Percentiles rank a stretch among this genome's conserved stretches.
These are phyloP conservation scores for Phlogophora meticulosa DNA, from an alignment of 2,888 invertebrate species.

Conservation along the genomic window DNA sequence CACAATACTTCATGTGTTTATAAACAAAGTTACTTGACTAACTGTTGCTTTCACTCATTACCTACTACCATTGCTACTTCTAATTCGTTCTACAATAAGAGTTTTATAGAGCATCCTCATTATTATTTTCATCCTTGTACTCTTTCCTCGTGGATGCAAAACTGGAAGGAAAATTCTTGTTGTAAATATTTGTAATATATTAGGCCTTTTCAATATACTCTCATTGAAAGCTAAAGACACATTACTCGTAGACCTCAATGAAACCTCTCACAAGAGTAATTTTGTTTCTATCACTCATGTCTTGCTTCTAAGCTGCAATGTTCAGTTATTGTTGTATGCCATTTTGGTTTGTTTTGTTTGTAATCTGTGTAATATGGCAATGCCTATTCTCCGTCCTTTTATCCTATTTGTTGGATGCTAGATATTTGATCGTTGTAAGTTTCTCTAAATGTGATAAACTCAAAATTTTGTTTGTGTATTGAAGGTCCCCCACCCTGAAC, in stretches of 20 bases:
- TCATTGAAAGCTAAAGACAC: conserved; percentile 67
- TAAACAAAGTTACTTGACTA: conserved; percentile 91
- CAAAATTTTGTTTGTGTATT: conserved; percentile 91
- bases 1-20: conserved; percentile 90
- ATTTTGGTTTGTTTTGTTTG: conserved; percentile 68
- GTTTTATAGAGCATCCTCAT: conserved; percentile 68
- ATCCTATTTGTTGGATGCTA: conserved; percentile 83
- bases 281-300: conserved; percentile 72
- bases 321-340: conserved; percentile 73
- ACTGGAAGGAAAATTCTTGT: conserved; percentile 70
- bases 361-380: conserved; percentile 73
- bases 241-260: conserved; percentile 66
- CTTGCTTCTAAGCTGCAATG: conserved; percentile 77
- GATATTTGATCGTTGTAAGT: conserved; percentile 75
- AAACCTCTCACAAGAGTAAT: conserved; percentile 69
- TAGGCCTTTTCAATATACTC: conserved; percentile 48
- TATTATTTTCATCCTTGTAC: conserved; percentile 40
- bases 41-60: conserved; percentile 82
- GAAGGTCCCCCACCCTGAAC: conserved; percentile 93
- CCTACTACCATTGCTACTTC: conserved; percentile 73
- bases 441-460: conserved; percentile 81
- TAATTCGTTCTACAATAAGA: conserved; percentile 78
- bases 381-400: conserved; percentile 79
- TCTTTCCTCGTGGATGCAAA: conserved; percentile 53
- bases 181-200: conserved; percentile 65